A percentile compares a stretch with the other conserved stretches of the same genome.
phyloP scores from a whole-genome alignment of 2,113 vertebrate species.

The Pluvianellus socialis region DNA sequence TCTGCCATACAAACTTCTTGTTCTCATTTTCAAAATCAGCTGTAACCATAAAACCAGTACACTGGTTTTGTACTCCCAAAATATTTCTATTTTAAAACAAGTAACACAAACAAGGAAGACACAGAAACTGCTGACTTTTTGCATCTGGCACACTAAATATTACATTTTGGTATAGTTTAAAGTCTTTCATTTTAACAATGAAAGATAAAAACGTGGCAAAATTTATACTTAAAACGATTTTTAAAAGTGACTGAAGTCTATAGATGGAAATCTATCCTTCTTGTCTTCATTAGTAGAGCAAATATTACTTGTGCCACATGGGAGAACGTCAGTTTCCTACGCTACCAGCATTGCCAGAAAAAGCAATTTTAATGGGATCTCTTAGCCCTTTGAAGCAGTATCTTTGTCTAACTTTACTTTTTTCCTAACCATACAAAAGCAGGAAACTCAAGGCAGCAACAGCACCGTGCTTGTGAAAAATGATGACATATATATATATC shows the following conservation, averaged over 20 bases:
- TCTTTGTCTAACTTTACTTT: not conserved
- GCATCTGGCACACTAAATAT: not conserved
- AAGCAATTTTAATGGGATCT: not conserved
- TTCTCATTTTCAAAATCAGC: not conserved
- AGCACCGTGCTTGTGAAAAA: not conserved
- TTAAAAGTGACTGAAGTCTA: not conserved
- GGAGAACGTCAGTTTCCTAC: not conserved
- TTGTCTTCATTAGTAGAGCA: not conserved
- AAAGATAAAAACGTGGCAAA: not conserved
- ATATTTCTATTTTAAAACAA: not conserved
- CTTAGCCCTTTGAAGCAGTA: not conserved
- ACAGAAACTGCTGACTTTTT: not conserved
- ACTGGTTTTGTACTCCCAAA: not conserved
- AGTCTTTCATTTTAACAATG: not conserved
- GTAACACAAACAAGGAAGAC: not conserved
- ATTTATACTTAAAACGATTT: not conserved
- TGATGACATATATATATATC: not conserved
- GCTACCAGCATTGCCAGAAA: not conserved
- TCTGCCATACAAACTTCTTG: not conserved
- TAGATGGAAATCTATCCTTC: not conserved
- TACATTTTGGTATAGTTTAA: not conserved
- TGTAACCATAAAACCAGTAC: not conserved
- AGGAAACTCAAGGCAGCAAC: not conserved
- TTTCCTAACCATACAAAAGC: not conserved
- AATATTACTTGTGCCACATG: not conserved